Conservation (phyloP, 2,797 vertebrate species). For the Pampus argenteus region DNA sequence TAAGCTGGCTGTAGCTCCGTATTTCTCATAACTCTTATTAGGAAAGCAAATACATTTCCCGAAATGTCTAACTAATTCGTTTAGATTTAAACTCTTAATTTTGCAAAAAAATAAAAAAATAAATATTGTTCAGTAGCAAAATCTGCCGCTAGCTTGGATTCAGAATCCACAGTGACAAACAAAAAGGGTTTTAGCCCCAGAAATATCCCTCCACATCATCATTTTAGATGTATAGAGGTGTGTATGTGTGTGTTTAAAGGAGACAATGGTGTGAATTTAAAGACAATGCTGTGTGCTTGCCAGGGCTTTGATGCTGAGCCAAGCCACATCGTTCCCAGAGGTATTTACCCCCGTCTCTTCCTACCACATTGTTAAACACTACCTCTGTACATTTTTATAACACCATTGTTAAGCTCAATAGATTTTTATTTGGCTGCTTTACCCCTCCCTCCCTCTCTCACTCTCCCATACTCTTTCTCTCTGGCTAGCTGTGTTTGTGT, state of each 20-base stretch:
- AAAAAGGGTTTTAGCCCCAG: slow-evolving; percentile 67
- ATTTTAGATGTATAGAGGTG: slow-evolving; percentile 70
- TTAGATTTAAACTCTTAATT: neutral
- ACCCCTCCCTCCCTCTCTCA: slow-evolving; percentile 48
- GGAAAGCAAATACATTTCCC: neutral
- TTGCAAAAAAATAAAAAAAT: too few species aligned
- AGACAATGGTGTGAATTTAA: slow-evolving; percentile 84
- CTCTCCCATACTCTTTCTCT: slow-evolving; percentile 55
- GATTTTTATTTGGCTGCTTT: slow-evolving; percentile 80
- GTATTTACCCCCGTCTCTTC: slow-evolving; percentile 84
- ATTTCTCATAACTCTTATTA: neutral
- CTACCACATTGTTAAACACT: slow-evolving; percentile 85
- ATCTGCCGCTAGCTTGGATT: slow-evolving; percentile 39
- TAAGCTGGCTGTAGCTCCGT: neutral
- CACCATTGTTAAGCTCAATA: slow-evolving; percentile 84
- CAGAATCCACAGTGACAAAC: slow-evolving; percentile 50
- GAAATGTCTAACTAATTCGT: neutral
- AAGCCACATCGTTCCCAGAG: slow-evolving; percentile 79
- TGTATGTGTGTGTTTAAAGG: slow-evolving; percentile 67
- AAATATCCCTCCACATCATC: slow-evolving; percentile 78
- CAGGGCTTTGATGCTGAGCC: slow-evolving; percentile 84
- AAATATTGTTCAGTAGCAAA: slow-evolving; percentile 7
- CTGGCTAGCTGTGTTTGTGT: slow-evolving; percentile 67
- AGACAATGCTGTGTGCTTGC: slow-evolving; percentile 81
- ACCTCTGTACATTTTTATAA: slow-evolving; percentile 85